These are phyloP conservation scores for Camponotus fellah DNA, from an alignment of 2,888 invertebrate species.

Conservation along the genomic window DNA sequence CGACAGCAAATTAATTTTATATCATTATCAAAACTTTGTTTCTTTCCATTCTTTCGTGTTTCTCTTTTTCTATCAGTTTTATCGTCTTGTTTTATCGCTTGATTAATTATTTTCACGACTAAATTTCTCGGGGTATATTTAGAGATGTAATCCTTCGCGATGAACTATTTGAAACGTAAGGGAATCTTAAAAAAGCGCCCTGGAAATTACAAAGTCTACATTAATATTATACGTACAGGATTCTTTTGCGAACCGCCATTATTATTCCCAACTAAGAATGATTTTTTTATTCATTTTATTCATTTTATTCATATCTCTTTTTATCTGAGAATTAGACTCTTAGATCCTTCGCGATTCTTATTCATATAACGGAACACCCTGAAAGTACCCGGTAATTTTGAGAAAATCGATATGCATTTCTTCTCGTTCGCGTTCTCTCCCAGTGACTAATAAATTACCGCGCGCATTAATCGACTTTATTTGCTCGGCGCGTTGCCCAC, in stretches of 20 bases:
- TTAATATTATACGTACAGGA: neutral
- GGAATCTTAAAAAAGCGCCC: neutral
- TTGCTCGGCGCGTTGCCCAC: slow-evolving; percentile 70
- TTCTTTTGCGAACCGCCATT: neutral
- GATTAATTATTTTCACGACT: neutral
- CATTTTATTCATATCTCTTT: neutral
- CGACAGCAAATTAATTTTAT: neutral
- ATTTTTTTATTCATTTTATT: neutral
- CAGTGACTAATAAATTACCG: slow-evolving; percentile 60
- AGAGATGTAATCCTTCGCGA: neutral
- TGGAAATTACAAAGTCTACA: neutral
- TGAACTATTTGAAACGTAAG: neutral
- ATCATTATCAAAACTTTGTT: neutral
- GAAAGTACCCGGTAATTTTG: slow-evolving; percentile 9
- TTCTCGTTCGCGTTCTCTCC: neutral
- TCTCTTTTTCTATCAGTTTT: neutral
- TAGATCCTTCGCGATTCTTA: neutral
- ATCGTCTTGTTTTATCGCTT: neutral
- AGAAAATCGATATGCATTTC: slow-evolving; percentile 38
- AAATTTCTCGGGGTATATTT: neutral
- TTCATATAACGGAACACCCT: neutral
- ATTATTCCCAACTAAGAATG: neutral
- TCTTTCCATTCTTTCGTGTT: neutral
- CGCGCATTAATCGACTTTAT: slow-evolving; percentile 67
- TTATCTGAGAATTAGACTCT: neutral